Evolutionary conservation across 2,888 invertebrate genomes (phyloP).

Genomic region (Hyles lineata): DNA sequence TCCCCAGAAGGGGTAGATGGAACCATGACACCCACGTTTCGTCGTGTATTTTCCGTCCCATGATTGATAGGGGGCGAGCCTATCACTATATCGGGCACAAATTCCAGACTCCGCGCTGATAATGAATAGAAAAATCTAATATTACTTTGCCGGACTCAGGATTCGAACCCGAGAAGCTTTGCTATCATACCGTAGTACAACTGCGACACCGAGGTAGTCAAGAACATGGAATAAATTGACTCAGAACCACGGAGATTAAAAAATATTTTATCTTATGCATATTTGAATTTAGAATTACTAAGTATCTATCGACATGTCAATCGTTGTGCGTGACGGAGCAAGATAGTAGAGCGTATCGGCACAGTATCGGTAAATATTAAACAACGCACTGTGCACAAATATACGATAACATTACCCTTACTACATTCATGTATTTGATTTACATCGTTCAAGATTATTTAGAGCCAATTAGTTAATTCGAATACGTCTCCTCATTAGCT

Average conservation of each 20-base stretch:
- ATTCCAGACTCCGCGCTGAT: too few relatives aligned
- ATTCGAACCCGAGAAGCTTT: too few relatives aligned
- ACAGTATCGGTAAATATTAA: constrained; percentile 13
- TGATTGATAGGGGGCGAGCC: too few relatives aligned
- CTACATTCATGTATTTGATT: constrained; percentile 1
- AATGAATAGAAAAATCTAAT: too few relatives aligned
- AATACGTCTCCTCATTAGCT: background rate
- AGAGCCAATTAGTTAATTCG: too few relatives aligned
- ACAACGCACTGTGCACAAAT: background rate
- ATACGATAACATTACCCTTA: background rate
- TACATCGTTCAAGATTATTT: background rate
- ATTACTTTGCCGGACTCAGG: too few relatives aligned
- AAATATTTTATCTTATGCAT: background rate
- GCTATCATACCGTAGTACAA: too few relatives aligned
- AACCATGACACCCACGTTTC: too few relatives aligned
- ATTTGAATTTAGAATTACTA: background rate
- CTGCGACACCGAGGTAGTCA: too few relatives aligned
- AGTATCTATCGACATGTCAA: background rate
- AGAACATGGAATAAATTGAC: background rate
- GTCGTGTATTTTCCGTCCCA: too few relatives aligned
- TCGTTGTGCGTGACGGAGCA: background rate
- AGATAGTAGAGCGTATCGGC: constrained; percentile 7
- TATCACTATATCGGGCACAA: too few relatives aligned
- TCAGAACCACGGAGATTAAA: background rate
- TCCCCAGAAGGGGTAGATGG: too few relatives aligned